Base-by-base conservation (phyloP, 2,113 vertebrate species). In the Strigops habroptila region DNA sequence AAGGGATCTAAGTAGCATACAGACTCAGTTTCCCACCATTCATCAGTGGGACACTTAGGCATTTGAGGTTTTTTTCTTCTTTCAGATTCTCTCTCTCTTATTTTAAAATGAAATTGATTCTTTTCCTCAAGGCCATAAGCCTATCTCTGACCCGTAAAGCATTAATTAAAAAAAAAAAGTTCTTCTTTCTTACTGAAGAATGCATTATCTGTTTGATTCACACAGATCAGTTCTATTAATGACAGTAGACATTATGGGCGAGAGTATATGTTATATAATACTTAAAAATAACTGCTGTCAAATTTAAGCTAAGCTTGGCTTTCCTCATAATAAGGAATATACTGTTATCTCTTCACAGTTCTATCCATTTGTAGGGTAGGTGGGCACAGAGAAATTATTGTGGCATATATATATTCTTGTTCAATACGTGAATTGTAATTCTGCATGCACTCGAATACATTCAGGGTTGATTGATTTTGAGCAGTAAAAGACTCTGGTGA, bases 1-100 rank as follows among this genome's bases (percentile, higher is more conserved):
- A 92, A 75, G 35, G 48, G 28, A 94, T 7, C 6, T 82, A 80
- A 60, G 75, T 91, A 91, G 15, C 62, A 65, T 53, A 48, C 5
- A 83, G 64, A 18, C 71, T 81, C 43, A n/a, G 44, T 51, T 80
- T 82, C 21, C 25, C 57, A 48, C 17, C 52, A 16, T 6, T 83
- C 30, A 88, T 83, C 57, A 82, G 33, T 46, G 37, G 6, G 7
- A 16, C n/a, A 83, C 33, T 67, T 93, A 76, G 53, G 24, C 24
- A 2, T 55, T 67, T 48, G 4, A 2, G 0, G 4, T 0, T 2
- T 12, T 80, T 43, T 4, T 1, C 3, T 41, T 83, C 15, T 48
- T 67, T 82, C 59, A 18, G 21, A 62, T 70, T 87, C 89, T 69
- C 12, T 52, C 8, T 74, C 60, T 64, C 24, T 81, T 63, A 12